These are phyloP conservation scores for Loris lydekkerianus DNA, from an alignment of 2,797 vertebrate species.

Conservation along the genomic window DNA sequence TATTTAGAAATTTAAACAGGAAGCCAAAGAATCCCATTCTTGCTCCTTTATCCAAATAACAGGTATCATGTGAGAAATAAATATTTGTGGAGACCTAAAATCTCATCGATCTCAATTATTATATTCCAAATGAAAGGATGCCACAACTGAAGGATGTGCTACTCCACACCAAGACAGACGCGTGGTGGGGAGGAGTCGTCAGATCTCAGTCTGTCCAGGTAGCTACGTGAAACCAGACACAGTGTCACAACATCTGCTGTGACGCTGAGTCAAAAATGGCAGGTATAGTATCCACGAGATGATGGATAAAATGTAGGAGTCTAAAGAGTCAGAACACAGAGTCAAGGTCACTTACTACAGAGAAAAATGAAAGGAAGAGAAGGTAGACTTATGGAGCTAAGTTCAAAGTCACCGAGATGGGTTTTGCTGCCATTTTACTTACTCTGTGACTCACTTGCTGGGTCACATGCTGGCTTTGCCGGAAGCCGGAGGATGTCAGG, in stretches of 20 bases:
- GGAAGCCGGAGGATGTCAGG: neutral
- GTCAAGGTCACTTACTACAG: neutral
- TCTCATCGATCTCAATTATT: conserved; percentile 46
- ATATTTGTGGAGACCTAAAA: conserved; percentile 65
- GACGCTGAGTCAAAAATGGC: conserved; percentile 1
- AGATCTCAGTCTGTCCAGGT: neutral
- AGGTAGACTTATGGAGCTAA: neutral
- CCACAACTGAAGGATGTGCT: neutral
- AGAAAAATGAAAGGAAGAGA: neutral
- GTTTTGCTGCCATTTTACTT: neutral
- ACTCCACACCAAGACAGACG: neutral
- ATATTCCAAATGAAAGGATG: conserved; percentile 50
- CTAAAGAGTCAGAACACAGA: neutral
- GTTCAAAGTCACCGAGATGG: neutral
- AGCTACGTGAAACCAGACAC: neutral
- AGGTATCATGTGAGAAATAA: conserved; percentile 54
- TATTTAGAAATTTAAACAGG: conserved; percentile 62
- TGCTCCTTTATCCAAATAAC: conserved; percentile 53
- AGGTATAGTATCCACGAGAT: neutral
- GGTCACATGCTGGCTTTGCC: neutral
- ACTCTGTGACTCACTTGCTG: neutral
- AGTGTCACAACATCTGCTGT: no score
- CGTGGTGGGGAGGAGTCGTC: neutral
- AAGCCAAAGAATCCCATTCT: conserved; percentile 67
- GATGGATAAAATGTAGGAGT: neutral